Base-by-base conservation (phyloP, 2,797 vertebrate genomes). In the Periparus ater region DNA sequence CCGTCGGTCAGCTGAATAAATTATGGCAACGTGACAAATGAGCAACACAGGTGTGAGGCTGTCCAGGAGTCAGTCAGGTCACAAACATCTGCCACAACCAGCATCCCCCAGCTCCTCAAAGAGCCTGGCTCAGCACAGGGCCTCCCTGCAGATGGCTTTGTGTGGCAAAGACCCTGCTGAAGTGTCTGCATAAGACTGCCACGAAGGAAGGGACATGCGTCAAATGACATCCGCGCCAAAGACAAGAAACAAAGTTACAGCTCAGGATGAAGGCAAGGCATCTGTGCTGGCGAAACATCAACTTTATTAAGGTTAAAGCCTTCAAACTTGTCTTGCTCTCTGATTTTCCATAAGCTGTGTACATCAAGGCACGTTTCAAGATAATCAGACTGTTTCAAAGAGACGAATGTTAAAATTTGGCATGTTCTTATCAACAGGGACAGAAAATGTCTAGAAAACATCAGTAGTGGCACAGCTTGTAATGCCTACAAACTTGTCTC, bases 301-400 rank as follows among this genome's bases (percentile, higher is more conserved):
- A 12, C 42, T 89, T 79, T 92, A 76, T 88, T 93, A 87, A 91
- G 81, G 90, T 80, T 91, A 74, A 70, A 90, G 48, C 71, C 70
- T 88, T 87, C 91, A 87, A 57, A 55, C 65, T 82, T 91, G 75
- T 88, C 93, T 80, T 80, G 60, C 85, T 95, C 65, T 89, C 50
- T 74, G 76, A 60, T 77, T 91, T 95, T 94, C 62, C 0, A 0
- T 30, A 65, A 66, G 55, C 58, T 84, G 62, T 2, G 3, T 34
- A 62, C 40, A 71, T 72, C 66, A 83, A 80, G 89, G 76, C 72
- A 83, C 2, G 0, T 89, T 91, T 93, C 51, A 78, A 70, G 89
- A 78, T 55, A 84, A 84, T 89, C 92, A 78, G 50, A 26, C 38
- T 73, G 32, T 92, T 94, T 88, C 62, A 84, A 86, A 89, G 76